Conservation (phyloP, 2,113 vertebrate genomes). For the Hydropotes inermis region DNA sequence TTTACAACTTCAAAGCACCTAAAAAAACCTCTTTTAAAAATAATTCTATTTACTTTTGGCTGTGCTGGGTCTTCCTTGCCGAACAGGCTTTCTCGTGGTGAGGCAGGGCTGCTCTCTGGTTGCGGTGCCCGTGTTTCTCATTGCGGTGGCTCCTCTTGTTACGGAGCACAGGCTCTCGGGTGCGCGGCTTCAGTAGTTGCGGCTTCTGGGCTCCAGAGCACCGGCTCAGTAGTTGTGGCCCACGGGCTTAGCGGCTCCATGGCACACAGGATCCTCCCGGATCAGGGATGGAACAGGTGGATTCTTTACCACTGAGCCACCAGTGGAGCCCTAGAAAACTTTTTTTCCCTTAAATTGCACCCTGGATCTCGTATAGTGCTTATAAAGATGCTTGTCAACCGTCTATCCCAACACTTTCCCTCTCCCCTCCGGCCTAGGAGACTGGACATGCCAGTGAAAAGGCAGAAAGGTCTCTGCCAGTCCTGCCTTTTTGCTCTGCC, state of each 20-base stretch:
- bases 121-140: background rate
- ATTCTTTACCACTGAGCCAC: background rate
- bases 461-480: background rate
- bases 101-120: accelerated
- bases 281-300: background rate
- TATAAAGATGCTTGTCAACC: background rate
- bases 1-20: background rate
- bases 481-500: background rate
- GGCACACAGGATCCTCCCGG: background rate
- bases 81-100: background rate
- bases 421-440: background rate
- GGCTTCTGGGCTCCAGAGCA: background rate
- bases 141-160: background rate
- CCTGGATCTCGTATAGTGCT: background rate
- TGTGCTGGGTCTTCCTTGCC: background rate
- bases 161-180: accelerated
- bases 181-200: background rate
- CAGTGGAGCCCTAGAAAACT: background rate
- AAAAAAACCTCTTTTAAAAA: background rate
- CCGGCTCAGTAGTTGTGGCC: background rate
- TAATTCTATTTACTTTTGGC: background rate
- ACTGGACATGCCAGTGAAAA: background rate
- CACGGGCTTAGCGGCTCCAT: background rate
- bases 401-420: background rate
- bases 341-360: background rate